Evolutionary conservation across 2,797 vertebrate genomes (phyloP).

Genomic region (Paguma larvata): DNA sequence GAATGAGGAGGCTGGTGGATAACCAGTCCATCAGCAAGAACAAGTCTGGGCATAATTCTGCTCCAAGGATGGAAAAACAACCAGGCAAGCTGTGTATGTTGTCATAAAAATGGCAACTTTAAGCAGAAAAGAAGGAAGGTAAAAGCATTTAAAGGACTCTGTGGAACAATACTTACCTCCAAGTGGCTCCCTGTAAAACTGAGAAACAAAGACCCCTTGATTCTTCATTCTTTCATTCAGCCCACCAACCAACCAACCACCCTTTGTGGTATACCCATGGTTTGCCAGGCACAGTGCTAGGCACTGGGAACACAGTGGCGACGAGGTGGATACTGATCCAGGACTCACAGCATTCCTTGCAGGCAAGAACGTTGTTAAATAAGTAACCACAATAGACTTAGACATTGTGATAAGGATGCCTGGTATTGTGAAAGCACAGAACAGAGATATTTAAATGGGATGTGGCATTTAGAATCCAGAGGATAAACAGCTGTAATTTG

Average conservation of each 20-base stretch:
- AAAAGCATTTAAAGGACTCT: background rate
- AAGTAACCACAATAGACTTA: background rate
- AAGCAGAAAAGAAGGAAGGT: conserved; percentile 19
- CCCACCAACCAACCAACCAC: background rate
- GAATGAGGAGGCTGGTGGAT: background rate
- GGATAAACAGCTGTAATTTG: conserved; percentile 53
- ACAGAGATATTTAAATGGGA: conserved; percentile 50
- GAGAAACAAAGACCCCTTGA: background rate
- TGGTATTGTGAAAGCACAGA: conserved; percentile 38
- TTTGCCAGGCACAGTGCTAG: background rate
- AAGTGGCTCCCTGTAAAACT: background rate
- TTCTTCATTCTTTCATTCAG: background rate
- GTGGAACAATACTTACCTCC: background rate
- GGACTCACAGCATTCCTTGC: background rate
- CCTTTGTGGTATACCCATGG: background rate
- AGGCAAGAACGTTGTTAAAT: background rate
- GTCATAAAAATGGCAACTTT: background rate
- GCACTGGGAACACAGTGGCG: background rate
- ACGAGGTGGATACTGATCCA: background rate
- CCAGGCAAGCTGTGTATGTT: background rate
- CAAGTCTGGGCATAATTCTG: background rate
- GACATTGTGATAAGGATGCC: background rate
- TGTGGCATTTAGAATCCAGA: conserved; percentile 56
- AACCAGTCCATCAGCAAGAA: background rate
- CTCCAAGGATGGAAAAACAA: background rate